Conservation (phyloP, 2,797 vertebrate genomes). For the Betta splendens region DNA sequence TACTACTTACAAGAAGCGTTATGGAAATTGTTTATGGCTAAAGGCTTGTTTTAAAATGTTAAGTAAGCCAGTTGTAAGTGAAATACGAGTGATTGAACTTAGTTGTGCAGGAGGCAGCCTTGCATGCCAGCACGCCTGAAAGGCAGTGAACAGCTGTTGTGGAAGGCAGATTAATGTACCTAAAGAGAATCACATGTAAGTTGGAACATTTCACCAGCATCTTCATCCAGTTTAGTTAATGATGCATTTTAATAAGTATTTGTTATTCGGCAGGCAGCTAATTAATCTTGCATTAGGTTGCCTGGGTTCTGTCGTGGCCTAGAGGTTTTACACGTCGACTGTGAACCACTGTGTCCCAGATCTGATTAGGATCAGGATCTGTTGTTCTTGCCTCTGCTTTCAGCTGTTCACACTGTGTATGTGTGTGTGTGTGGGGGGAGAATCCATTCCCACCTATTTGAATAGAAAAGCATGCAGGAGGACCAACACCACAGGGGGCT, state of each 20-base stretch:
- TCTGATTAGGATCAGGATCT: background rate
- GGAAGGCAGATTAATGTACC: background rate
- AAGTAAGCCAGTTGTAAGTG: constrained; percentile 4
- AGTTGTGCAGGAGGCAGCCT: background rate
- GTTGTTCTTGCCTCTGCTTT: too few species aligned
- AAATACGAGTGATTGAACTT: constrained; percentile 22
- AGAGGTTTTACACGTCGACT: background rate
- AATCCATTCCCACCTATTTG: too few species aligned
- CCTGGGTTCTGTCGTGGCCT: background rate
- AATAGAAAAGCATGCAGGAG: too few species aligned
- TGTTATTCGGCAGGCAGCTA: background rate
- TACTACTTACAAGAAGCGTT: background rate
- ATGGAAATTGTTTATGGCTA: background rate
- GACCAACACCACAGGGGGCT: too few species aligned
- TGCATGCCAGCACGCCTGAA: constrained; percentile 1
- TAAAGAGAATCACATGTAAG: background rate
- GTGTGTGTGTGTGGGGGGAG: too few species aligned
- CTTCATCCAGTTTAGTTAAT: background rate
- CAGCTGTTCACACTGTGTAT: too few species aligned
- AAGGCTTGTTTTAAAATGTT: constrained; percentile 12
- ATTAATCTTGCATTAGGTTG: background rate
- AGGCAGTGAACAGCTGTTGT: background rate
- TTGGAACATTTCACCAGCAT: background rate
- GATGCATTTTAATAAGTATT: constrained; percentile 1
- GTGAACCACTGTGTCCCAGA: background rate